A percentile compares a stretch with the other conserved stretches of the same genome.
phyloP scores from a whole-genome alignment of 2,888 invertebrate genomes.

The Pasiphila rectangulata region DNA sequence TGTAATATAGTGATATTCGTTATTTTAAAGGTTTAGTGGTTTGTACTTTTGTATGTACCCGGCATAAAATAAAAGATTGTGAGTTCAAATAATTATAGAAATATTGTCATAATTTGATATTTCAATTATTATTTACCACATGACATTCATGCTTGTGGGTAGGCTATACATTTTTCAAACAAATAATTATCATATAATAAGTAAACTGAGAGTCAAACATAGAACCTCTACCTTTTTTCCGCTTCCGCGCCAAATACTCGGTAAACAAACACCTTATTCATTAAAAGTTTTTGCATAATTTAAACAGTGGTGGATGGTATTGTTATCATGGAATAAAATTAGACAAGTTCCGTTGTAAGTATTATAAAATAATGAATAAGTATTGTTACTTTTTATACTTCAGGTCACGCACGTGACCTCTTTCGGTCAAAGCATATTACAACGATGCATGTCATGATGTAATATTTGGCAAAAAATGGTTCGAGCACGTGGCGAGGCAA shows the following conservation, averaged over 20 bases:
- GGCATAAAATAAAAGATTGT: no score
- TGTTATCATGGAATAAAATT: constrained; percentile 15
- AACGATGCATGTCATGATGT: constrained; percentile 34
- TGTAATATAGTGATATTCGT: no score
- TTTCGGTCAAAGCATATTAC: constrained; percentile 11
- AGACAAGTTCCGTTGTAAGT: constrained; percentile 9
- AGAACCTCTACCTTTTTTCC: no score
- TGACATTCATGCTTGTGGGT: no score
- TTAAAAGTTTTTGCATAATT: constrained; percentile 57
- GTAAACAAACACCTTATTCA: constrained; percentile 45
- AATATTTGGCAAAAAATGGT: constrained; percentile 41
- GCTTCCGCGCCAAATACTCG: constrained; percentile 17
- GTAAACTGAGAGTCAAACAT: no score
- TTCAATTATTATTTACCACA: no score
- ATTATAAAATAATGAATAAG: neutral
- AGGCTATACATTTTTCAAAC: neutral
- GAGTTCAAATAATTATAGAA: no score
- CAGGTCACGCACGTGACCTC: neutral
- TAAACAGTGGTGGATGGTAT: constrained; percentile 36
- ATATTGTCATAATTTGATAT: no score
- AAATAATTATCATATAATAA: no score
- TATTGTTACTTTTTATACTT: neutral
- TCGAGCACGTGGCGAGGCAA: constrained; percentile 54
- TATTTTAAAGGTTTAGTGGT: no score
- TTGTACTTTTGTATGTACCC: no score